A percentile compares a stretch with the other conserved stretches of the same genome.
phyloP scores from a whole-genome alignment of 2,113 vertebrate species.

The Phainopepla nitens region DNA sequence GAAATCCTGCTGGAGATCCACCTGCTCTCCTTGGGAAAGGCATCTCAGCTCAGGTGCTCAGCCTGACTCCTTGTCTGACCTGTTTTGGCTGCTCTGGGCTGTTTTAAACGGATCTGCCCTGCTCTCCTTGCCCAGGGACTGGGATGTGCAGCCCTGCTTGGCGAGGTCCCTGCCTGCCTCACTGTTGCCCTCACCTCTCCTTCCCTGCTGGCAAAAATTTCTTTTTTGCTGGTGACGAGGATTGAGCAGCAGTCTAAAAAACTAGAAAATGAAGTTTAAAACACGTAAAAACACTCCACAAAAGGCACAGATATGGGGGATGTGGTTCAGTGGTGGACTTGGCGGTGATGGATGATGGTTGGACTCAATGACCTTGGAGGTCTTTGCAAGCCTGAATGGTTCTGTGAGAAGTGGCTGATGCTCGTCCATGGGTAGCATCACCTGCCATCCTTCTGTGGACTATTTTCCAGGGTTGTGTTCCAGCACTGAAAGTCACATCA shows the following conservation, averaged over 20 bases:
- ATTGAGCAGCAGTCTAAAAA: background rate
- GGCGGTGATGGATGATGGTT: background rate
- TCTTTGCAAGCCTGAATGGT: background rate
- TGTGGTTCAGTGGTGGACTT: background rate
- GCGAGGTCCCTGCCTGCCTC: background rate
- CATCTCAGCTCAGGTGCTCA: background rate
- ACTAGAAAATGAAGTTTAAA: background rate
- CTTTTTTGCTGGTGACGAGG: background rate
- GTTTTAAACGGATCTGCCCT: background rate
- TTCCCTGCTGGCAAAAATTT: background rate
- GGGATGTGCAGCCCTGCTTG: background rate
- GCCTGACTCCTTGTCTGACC: background rate
- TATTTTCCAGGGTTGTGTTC: background rate
- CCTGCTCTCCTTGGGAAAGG: background rate
- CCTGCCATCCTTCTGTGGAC: background rate
- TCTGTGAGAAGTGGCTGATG: background rate
- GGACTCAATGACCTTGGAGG: no score
- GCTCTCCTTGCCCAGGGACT: background rate
- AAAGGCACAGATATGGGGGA: background rate
- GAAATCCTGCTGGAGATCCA: background rate
- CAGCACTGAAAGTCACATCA: background rate
- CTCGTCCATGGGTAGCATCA: background rate
- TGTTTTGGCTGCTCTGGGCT: background rate
- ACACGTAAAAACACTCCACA: background rate
- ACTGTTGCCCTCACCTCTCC: background rate